These are phyloP conservation scores for Natator depressus DNA, from an alignment of 2,113 vertebrate genomes.

Conservation along the genomic window DNA sequence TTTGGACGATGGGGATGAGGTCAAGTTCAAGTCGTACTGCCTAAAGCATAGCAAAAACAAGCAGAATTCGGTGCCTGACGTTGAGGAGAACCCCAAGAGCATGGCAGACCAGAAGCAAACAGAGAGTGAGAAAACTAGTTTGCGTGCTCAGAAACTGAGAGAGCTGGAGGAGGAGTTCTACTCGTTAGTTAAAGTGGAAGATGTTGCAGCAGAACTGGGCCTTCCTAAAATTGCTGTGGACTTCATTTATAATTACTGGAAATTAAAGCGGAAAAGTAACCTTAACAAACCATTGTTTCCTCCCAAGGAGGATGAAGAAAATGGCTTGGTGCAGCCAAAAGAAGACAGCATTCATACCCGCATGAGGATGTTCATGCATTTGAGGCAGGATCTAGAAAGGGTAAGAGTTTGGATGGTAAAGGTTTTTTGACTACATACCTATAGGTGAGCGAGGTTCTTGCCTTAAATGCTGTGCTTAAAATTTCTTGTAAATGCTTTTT, in stretches of 20 bases:
- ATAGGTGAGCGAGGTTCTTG: not conserved
- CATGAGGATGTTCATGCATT: constrained; percentile 99
- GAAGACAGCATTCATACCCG: constrained; percentile 96
- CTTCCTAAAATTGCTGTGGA: constrained; percentile 85
- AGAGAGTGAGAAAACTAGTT: constrained; percentile 88
- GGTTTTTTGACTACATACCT: not conserved
- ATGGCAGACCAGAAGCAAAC: constrained; percentile 84
- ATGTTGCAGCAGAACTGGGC: constrained; percentile 86
- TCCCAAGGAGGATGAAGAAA: constrained; percentile 93
- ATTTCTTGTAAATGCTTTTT: not conserved
- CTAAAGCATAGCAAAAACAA: constrained; percentile 96
- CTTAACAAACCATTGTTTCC: constrained; percentile 95
- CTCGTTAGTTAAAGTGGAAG: constrained; percentile 85
- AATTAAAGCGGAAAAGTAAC: constrained; percentile 94
- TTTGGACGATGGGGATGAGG: constrained; percentile 95
- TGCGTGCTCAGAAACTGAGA: constrained; percentile 92
- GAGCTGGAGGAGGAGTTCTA: constrained; percentile 97
- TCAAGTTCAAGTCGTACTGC: constrained; percentile 97
- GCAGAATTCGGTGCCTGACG: constrained; percentile 69
- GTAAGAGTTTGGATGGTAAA: constrained; percentile 78
- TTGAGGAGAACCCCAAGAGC: constrained; percentile 80
- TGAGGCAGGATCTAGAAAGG: constrained; percentile 97
- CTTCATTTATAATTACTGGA: constrained; percentile 99
- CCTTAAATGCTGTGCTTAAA: not conserved
- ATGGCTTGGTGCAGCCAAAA: constrained; percentile 90